phyloP scores from a whole-genome alignment of 2,113 vertebrate genomes.

The Lepidothrix coronata region DNA sequence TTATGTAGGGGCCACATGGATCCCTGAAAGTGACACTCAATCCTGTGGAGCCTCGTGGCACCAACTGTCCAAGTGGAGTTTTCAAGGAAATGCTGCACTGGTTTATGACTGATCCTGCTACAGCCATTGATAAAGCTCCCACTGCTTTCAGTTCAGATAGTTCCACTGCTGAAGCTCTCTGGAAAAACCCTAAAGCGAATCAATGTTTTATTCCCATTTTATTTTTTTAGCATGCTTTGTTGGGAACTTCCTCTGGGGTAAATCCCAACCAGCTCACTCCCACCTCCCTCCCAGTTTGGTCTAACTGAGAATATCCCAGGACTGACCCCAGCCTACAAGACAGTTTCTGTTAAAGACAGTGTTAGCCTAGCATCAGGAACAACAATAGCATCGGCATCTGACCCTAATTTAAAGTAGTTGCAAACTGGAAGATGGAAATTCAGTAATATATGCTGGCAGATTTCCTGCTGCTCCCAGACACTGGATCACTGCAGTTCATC shows the following conservation, averaged over 20 bases:
- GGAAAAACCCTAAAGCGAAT: not conserved
- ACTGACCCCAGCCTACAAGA: not conserved
- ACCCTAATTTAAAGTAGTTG: not conserved
- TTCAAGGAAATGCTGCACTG: not conserved
- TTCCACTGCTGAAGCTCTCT: not conserved
- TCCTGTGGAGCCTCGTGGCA: not conserved
- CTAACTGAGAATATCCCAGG: not conserved
- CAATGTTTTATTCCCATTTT: not conserved
- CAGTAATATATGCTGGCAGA: not conserved
- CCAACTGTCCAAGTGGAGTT: not conserved
- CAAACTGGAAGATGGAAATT: conserved; percentile 1
- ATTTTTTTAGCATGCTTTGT: not conserved
- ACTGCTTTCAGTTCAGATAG: not conserved
- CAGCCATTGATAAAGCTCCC: not conserved
- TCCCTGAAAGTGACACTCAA: not conserved
- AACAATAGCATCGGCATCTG: not conserved
- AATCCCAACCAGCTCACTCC: not conserved
- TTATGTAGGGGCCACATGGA: fast-evolving
- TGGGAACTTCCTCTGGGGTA: not conserved
- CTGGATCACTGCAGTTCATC: conserved; percentile 1
- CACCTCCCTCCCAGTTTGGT: not conserved
- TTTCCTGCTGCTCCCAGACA: conserved; percentile 20
- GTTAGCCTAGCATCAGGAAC: not conserved
- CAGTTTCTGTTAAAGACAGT: not conserved
- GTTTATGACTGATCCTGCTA: not conserved